Conservation (phyloP, 2,113 vertebrate genomes). For the Hippocampus zosterae region DNA sequence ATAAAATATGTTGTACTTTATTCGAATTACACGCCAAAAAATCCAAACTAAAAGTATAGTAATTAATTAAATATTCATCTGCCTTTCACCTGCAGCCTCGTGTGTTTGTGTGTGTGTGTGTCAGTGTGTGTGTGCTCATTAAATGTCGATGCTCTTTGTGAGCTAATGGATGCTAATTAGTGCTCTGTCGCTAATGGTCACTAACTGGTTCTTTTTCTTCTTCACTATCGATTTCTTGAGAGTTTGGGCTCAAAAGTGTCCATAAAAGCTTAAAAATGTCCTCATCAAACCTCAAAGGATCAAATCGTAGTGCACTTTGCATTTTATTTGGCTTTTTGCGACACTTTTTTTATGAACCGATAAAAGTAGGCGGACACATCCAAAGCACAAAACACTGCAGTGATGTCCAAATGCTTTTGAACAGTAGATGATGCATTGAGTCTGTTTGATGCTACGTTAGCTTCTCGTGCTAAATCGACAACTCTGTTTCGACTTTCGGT, state of each 20-base stretch:
- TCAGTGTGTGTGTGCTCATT: background rate
- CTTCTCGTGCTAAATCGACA: background rate
- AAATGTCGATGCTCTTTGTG: constrained; percentile 56
- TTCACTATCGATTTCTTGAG: background rate
- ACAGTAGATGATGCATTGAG: background rate
- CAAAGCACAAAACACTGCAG: background rate
- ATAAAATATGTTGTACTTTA: no score
- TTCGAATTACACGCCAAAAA: no score
- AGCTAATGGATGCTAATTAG: constrained; percentile 67
- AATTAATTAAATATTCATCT: background rate
- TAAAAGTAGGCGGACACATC: background rate
- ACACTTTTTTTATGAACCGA: background rate
- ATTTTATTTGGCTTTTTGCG: background rate
- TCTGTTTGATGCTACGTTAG: background rate
- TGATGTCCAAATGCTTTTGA: background rate
- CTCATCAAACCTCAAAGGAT: background rate
- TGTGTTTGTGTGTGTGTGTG: constrained; percentile 7
- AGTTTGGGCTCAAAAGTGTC: background rate
- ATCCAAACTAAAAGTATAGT: background rate
- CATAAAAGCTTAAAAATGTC: background rate
- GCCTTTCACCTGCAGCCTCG: constrained; percentile 39
- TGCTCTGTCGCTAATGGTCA: constrained; percentile 57
- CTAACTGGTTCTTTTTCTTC: background rate
- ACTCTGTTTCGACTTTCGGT: background rate
- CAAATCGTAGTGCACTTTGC: background rate